Evolutionary conservation across 1,140 invertebrate species (phyloP).

Genomic region (Solenopsis invicta): DNA sequence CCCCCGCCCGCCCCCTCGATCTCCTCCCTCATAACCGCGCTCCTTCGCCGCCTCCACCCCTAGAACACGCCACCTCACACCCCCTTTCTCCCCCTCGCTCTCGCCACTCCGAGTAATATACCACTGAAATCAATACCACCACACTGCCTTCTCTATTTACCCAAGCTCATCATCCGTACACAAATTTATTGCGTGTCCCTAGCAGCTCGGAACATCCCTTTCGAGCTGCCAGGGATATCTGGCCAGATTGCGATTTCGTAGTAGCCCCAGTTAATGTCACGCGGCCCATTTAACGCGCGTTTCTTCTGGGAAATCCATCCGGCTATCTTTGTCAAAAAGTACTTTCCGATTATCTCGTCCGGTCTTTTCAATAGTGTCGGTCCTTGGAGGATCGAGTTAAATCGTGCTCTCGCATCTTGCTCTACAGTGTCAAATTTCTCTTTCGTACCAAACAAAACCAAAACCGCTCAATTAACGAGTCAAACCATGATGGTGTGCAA

Average conservation of each 20-base stretch:
- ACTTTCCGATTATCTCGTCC: constrained; percentile 33
- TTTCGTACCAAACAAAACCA: not conserved
- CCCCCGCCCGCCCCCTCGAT: constrained; percentile 21
- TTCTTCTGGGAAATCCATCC: constrained; percentile 46
- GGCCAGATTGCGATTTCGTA: constrained; percentile 70
- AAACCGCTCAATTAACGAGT: not conserved
- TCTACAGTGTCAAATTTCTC: not conserved
- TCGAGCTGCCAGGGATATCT: constrained; percentile 54
- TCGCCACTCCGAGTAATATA: constrained; percentile 79
- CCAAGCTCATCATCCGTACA: constrained; percentile 80
- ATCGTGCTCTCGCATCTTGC: not conserved
- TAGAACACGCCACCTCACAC: constrained; percentile 35
- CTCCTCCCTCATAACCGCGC: constrained; percentile 37
- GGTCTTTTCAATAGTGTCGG: not conserved
- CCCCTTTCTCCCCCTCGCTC: constrained; percentile 55
- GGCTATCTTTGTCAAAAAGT: constrained; percentile 44
- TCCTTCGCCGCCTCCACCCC: constrained; percentile 44
- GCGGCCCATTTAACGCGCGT: constrained; percentile 54
- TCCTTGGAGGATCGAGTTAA: not conserved
- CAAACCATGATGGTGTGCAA: not conserved
- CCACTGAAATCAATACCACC: constrained; percentile 83
- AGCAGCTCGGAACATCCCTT: constrained; percentile 61
- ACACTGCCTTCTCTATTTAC: constrained; percentile 82
- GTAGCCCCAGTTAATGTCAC: constrained; percentile 47
- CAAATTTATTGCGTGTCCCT: constrained; percentile 81